These are phyloP conservation scores for Ursus arctos DNA, from an alignment of 2,113 vertebrate species.

Conservation along the genomic window DNA sequence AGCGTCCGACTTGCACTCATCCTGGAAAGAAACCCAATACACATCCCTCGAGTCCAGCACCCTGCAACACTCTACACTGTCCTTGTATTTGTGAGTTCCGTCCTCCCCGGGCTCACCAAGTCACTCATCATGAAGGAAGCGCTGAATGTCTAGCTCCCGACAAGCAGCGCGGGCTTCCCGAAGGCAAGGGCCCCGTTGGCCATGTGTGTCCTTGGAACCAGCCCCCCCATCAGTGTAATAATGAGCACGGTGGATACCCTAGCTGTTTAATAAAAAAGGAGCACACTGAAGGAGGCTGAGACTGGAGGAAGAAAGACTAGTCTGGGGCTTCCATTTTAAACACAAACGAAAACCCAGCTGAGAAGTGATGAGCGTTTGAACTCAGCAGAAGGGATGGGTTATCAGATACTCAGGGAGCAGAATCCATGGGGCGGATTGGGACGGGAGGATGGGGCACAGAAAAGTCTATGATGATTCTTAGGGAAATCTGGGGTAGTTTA, in stretches of 20 bases:
- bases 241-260: rapidly evolving
- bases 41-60: neutral
- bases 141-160: neutral
- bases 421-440: rapidly evolving
- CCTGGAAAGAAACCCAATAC: neutral
- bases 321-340: neutral
- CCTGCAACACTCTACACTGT: neutral
- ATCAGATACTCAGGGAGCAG: neutral
- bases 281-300: neutral
- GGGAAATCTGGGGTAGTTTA: neutral
- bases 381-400: neutral
- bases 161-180: neutral
- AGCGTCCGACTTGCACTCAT: rapidly evolving
- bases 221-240: neutral
- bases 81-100: rapidly evolving
- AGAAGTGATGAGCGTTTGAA: neutral
- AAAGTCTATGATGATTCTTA: rapidly evolving
- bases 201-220: rapidly evolving
- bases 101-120: rapidly evolving
- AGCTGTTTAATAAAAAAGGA: neutral
- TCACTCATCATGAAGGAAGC: rapidly evolving
- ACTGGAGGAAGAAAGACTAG: neutral
- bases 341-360: too few relatives aligned
- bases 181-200: neutral
- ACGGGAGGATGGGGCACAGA: neutral